Evolutionary conservation across 2,113 vertebrate species (phyloP), one percentile per base, ranked within the genome.

Genomic region (Loxodonta africana): DNA sequence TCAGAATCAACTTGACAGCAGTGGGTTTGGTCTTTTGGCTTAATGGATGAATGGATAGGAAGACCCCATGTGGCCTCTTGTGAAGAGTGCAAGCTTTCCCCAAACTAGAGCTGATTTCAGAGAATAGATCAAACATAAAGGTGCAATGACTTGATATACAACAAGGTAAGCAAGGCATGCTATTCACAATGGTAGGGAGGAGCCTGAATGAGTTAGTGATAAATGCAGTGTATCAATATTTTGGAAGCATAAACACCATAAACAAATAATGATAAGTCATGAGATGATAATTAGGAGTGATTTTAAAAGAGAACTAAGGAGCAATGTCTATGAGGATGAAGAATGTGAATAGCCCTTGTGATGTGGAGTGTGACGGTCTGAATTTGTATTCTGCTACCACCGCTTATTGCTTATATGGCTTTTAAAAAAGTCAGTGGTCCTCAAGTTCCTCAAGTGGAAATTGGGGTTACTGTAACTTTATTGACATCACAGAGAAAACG

Each of bases 401-500:
- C 8, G 26, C 51, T 41, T n/a, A 44, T 87, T 62, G 21, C 17
- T 46, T 96, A 91, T 46, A 80, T 53, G 25, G 11, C 60, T 95
- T 95, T 95, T 74, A 86, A 96, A 46, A 94, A 91, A 82, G 77
- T 74, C 73, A 74, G 18, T 37, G 20, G 78, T 30, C 62, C 21
- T 89, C 2, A 1, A n/a, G 30, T 63, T 80, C 73, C 71, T 91
- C 26, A 85, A 26, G 57, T 78, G 76, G 57, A 85, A 93, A 91
- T n/a, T 80, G 71, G 23, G 26, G 18, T 73, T 90, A 48, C 57
- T 91, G 6, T 81, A 87, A 85, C 28, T 74, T 23, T 94, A 44
- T 92, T 17, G 28, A 25, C 48, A 85, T 83, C 25, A 53, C 48
- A 82, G 41, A 82, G 17, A 82, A 21, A 88, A 95, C 89, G 37